Evolutionary conservation across 2,797 vertebrate species (phyloP).

Genomic region (Lacerta viridis): DNA sequence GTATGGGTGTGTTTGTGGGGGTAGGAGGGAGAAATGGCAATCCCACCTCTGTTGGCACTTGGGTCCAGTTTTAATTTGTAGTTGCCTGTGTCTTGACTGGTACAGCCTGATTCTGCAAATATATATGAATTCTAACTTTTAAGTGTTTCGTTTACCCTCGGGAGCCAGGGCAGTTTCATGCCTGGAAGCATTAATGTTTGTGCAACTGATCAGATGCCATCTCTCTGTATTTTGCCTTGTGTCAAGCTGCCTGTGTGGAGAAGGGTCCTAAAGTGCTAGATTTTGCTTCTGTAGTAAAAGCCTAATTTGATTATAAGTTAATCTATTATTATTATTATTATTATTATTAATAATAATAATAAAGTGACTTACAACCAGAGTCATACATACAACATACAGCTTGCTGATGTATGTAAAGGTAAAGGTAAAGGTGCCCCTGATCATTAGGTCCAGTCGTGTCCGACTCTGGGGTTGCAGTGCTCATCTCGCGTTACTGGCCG

Average conservation of each 20-base stretch:
- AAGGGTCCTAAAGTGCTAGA: not conserved
- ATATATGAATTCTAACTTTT: conserved; percentile 13
- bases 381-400: not conserved
- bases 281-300: not conserved
- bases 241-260: not conserved
- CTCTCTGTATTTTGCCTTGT: not conserved
- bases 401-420: not conserved
- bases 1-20: too few relatives aligned
- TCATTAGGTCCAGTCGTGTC: too few relatives aligned
- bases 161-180: not conserved
- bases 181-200: conserved; percentile 4
- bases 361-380: too few relatives aligned
- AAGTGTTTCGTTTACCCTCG: not conserved
- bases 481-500: too few relatives aligned
- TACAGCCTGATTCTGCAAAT: conserved; percentile 37
- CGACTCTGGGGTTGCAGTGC: too few relatives aligned
- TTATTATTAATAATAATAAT: too few relatives aligned
- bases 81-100: not conserved
- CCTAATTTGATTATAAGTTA: not conserved
- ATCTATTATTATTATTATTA: not conserved
- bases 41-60: not conserved
- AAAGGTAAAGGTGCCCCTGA: too few relatives aligned
- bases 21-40: not conserved
- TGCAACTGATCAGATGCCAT: not conserved
- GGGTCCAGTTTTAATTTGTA: conserved; percentile 6